phyloP scores from a whole-genome alignment of 2,888 invertebrate genomes.

The Oasisia sp. region DNA sequence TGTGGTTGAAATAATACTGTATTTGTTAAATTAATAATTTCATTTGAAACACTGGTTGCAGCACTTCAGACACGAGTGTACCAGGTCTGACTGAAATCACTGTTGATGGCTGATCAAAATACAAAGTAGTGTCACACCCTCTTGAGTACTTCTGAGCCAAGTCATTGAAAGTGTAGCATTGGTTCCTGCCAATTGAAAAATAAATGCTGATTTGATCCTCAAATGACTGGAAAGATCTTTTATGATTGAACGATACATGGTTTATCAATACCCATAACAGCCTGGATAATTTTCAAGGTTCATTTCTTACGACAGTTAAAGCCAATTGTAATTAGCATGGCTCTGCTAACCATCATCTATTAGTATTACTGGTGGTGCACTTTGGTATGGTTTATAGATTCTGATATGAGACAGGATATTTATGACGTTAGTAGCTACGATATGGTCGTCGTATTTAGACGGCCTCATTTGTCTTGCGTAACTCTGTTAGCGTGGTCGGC shows the following conservation, averaged over 20 bases:
- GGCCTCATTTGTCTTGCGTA: not conserved
- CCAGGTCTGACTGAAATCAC: not conserved
- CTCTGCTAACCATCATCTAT: not conserved
- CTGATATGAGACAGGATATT: not conserved
- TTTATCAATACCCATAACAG: not conserved
- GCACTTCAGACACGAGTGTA: too few relatives aligned
- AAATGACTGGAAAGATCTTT: not conserved
- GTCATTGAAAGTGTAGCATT: not conserved
- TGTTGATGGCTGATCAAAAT: not conserved
- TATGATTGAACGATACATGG: not conserved
- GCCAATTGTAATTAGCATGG: not conserved
- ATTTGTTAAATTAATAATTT: too few relatives aligned
- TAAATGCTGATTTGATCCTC: not conserved
- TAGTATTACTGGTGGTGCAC: not conserved
- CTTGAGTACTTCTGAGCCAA: not conserved
- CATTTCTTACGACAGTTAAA: not conserved
- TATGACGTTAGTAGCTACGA: not conserved
- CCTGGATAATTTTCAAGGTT: not conserved
- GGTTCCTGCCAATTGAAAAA: not conserved
- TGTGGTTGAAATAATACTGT: too few relatives aligned
- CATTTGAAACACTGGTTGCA: too few relatives aligned
- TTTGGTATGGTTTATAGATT: not conserved
- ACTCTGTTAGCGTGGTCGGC: not conserved
- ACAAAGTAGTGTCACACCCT: not conserved
- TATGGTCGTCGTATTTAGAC: not conserved